phyloP scores from a whole-genome alignment of 2,113 vertebrate genomes.

The Labrus mixtus region DNA sequence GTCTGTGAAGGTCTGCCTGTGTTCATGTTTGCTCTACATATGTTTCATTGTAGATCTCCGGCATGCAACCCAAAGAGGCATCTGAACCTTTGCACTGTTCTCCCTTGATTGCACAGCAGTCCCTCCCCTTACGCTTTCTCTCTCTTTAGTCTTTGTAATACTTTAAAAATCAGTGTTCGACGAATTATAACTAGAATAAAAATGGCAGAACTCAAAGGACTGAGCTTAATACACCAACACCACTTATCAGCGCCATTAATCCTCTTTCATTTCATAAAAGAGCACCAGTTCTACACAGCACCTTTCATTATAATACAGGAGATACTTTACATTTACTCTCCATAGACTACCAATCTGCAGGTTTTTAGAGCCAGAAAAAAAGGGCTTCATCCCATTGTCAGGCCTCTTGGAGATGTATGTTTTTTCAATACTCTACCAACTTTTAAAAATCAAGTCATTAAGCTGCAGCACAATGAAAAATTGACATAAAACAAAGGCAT shows the following conservation, averaged over 20 bases:
- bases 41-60: conserved; percentile 54
- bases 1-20: conserved; percentile 59
- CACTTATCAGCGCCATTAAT: conserved; percentile 67
- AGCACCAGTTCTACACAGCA: conserved; percentile 16
- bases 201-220: conserved; percentile 64
- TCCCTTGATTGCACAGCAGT: background rate
- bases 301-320: conserved; percentile 46
- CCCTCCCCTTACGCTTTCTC: background rate
- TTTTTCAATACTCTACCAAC: background rate
- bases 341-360: conserved; percentile 30
- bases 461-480: background rate
- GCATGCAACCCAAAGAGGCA: conserved; percentile 16
- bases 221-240: conserved; percentile 53
- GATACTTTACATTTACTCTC: conserved; percentile 45
- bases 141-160: conserved; percentile 26
- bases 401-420: conserved; percentile 2
- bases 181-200: conserved; percentile 50
- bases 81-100: conserved; percentile 12
- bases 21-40: conserved; percentile 64
- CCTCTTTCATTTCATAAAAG: conserved; percentile 71
- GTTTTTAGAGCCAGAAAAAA: conserved; percentile 30
- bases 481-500: too few species aligned
- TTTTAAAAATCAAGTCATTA: background rate
- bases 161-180: conserved; percentile 44
- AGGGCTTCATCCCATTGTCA: background rate